Conservation (phyloP, 2,888 invertebrate genomes). For the Mimumesa dahlbomi region DNA sequence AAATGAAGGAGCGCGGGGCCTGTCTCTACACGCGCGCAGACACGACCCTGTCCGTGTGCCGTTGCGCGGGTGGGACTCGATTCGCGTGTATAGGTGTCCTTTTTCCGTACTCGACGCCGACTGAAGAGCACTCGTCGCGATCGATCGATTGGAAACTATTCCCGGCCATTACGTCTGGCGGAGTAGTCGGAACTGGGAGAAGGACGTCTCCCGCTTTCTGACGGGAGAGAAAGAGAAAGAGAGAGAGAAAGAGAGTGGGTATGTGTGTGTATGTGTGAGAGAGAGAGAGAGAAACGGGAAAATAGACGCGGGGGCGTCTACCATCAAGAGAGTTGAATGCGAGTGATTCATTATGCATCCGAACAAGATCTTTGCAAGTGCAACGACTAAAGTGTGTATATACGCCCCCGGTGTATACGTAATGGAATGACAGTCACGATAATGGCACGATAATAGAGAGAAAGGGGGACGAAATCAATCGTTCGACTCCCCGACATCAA, state of each 20-base stretch:
- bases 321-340: constrained; percentile 24
- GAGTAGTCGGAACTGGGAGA: constrained; percentile 30
- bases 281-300: constrained; percentile 3
- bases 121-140: constrained; percentile 53
- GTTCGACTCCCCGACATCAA: constrained; percentile 20
- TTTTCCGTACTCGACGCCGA: constrained; percentile 50
- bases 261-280: background rate
- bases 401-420: constrained; percentile 7
- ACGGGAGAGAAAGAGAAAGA: background rate
- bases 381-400: constrained; percentile 10
- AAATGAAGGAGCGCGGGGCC: constrained; percentile 26
- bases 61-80: background rate
- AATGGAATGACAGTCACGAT: constrained; percentile 37
- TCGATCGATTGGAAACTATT: constrained; percentile 69
- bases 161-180: constrained; percentile 59
- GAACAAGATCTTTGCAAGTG: constrained; percentile 29
- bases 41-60: background rate
- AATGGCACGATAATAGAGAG: constrained; percentile 46
- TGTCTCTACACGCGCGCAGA: background rate
- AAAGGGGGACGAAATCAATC: constrained; percentile 41
- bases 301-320: constrained; percentile 8
- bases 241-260: constrained; percentile 2
- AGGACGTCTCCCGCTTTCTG: background rate
- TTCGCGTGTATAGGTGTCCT: constrained; percentile 35
- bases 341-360: constrained; percentile 53